Evolutionary conservation across 2,888 invertebrate species (phyloP).

Genomic region (Luperina nickerlii): DNA sequence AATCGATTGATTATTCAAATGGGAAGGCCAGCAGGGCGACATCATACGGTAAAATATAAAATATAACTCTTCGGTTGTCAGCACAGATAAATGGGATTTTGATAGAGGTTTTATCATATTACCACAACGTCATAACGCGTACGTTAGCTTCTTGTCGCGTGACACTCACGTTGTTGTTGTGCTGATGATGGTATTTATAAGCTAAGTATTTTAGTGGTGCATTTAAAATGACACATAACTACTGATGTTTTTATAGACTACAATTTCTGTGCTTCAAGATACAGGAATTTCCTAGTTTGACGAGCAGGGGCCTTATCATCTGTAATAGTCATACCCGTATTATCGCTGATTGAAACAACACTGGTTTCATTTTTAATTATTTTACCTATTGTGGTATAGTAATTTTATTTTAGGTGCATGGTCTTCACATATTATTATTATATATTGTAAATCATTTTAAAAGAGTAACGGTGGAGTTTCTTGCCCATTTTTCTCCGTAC

Average conservation of each 20-base stretch:
- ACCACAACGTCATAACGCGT: constrained; percentile 49
- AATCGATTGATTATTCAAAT: constrained; percentile 88
- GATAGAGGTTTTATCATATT: constrained; percentile 69
- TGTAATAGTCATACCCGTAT: background rate
- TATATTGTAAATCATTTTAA: too few relatives aligned
- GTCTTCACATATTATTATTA: too few relatives aligned
- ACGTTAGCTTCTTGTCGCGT: constrained; percentile 32
- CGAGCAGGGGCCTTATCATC: background rate
- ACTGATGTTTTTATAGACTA: background rate
- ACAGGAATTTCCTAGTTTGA: background rate
- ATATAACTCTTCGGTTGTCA: constrained; percentile 69
- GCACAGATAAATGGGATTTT: constrained; percentile 72
- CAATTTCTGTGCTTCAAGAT: background rate
- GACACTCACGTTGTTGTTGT: constrained; percentile 34
- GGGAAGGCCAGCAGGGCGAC: constrained; percentile 67
- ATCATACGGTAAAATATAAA: constrained; percentile 66
- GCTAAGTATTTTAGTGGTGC: background rate
- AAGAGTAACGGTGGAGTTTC: too few relatives aligned
- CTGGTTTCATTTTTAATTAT: background rate
- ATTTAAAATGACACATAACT: background rate
- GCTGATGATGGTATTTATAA: background rate
- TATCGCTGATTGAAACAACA: background rate
- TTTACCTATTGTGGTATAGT: too few relatives aligned
- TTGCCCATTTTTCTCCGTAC: too few relatives aligned
- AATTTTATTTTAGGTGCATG: too few relatives aligned